Conservation (phyloP, 2,797 vertebrate species). For the Eidolon dupreanum region DNA sequence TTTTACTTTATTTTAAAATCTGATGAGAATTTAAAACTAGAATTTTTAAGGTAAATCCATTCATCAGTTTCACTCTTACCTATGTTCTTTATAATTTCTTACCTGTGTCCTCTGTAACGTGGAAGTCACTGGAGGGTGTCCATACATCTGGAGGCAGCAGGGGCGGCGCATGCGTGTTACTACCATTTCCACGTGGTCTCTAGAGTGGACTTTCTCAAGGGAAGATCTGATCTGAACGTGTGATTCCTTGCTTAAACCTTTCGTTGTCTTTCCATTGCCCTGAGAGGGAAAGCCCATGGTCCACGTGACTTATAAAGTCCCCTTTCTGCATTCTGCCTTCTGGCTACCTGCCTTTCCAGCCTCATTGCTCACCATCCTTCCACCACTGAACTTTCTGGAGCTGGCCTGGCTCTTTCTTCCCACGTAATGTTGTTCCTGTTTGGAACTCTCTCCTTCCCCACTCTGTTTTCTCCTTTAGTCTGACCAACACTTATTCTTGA, state of each 20-base stretch:
- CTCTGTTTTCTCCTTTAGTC: background rate
- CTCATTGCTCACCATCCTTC: background rate
- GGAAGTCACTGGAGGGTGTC: background rate
- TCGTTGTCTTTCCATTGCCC: background rate
- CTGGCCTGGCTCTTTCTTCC: background rate
- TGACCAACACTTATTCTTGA: background rate
- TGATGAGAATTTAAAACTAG: background rate
- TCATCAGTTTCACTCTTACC: background rate
- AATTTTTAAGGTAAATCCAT: background rate
- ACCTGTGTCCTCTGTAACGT: background rate
- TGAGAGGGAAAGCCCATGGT: background rate
- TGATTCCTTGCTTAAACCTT: background rate
- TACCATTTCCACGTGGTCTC: background rate
- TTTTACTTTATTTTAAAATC: conserved; percentile 50
- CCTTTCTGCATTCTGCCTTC: background rate
- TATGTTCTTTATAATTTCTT: too few relatives aligned
- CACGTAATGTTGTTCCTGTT: background rate
- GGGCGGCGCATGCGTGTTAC: rapidly evolving
- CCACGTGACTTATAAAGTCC: background rate
- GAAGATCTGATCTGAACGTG: background rate
- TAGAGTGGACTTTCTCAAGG: background rate
- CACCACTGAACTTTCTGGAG: background rate
- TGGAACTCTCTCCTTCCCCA: background rate
- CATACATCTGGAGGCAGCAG: background rate
- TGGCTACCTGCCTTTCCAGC: background rate